phyloP scores from a whole-genome alignment of 2,888 invertebrate genomes.

The Hydrotaea cyrtoneurina region DNA sequence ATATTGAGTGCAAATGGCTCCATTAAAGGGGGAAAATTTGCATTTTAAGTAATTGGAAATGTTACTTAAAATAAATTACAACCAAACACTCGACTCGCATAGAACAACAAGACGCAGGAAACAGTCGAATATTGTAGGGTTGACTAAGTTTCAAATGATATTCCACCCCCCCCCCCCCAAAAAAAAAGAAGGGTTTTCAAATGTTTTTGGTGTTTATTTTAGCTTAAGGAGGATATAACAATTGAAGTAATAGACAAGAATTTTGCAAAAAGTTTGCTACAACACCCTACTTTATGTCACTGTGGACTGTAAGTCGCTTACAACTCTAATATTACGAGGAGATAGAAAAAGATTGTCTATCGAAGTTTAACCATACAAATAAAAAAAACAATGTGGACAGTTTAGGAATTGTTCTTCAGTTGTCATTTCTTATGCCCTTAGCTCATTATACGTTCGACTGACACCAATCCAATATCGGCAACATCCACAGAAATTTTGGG shows the following conservation, averaged over 20 bases:
- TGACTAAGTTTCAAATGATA: slow-evolving; percentile 35
- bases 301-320: no score
- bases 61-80: slow-evolving; percentile 52
- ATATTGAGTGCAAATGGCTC: slow-evolving; percentile 50
- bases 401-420: no score
- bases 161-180: no score
- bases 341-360: no score
- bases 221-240: background rate
- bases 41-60: slow-evolving; percentile 60
- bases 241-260: slow-evolving; percentile 36
- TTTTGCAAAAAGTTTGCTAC: slow-evolving; percentile 28
- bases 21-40: slow-evolving; percentile 51
- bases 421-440: no score
- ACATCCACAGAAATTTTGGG: background rate
- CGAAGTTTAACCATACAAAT: no score
- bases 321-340: no score
- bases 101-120: background rate
- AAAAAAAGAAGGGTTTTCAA: slow-evolving; percentile 29
- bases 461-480: background rate
- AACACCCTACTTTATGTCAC: background rate
- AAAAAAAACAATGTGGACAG: no score
- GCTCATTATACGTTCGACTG: no score
- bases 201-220: background rate
- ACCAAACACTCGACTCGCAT: slow-evolving; percentile 2
- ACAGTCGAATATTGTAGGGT: slow-evolving; percentile 32